Evolutionary conservation across 2,797 vertebrate species (phyloP), one percentile per base, ranked within the genome.

Genomic region (Oryzias sinensis): DNA sequence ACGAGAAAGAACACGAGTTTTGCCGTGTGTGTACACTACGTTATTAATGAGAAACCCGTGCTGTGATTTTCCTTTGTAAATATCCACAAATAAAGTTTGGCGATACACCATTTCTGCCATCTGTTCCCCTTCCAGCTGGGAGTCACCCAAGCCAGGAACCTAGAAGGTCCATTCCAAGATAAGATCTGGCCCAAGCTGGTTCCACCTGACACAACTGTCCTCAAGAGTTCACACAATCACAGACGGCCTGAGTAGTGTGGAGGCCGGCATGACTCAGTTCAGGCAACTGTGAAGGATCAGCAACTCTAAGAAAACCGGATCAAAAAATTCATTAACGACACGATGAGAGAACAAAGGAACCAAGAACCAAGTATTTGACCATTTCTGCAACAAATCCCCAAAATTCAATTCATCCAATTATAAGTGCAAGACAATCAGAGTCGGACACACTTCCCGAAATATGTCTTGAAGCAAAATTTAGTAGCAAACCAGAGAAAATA

Each of bases 151-250:
- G 66, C 68, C 77, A 73, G 78, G 77, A 68, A 11, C 9, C 33
- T 2, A 81, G 67, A 65, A 55, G 48, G 81, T 78, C 79, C 84
- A 80, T 79, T 76, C 74, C 74, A 61, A 56, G 64, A 13, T 7
- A 45, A 74, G 65, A 72, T 66, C 68, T 58, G 27, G 60, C 76
- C 55, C 60, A 65, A 76, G 63, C 79, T 48, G 73, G 72, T 79
- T 73, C 77, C 83, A 85, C 81, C 84, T 82, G 79, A 71, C 83
- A 84, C 81, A 80, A 80, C 82, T 82, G 83, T 83, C 80, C 79
- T 70, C 62, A 17, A 22, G 33, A 67, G 57, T 53, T 85, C 79
- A 72, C 83, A 79, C 77, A 51, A 57, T 59, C 59, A 69, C 82
- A 85, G 83, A 82, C 65, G 72, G 78, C 57, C 72, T 14, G 69